These are phyloP conservation scores for Zaprionus capensis DNA, from an alignment of 1,140 invertebrate genomes.

Conservation along the genomic window DNA sequence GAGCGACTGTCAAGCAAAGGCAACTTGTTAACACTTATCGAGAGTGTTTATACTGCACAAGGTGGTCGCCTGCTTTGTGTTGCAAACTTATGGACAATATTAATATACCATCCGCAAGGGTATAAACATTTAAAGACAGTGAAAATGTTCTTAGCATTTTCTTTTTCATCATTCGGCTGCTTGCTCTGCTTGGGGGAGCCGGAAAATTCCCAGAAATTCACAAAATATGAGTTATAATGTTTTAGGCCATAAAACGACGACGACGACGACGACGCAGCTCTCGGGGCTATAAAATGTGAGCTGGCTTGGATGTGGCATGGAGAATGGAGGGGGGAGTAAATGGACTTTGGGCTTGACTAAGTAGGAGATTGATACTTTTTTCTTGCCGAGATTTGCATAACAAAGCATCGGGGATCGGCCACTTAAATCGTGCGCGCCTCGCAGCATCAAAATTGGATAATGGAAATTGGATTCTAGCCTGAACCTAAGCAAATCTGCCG, in stretches of 20 bases:
- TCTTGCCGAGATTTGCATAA: constrained; percentile 66
- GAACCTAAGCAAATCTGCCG: constrained; percentile 32
- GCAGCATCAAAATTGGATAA: constrained; percentile 77
- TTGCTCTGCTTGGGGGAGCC: constrained; percentile 12
- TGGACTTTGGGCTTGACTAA: constrained; percentile 45
- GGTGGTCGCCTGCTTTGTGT: too few relatives aligned
- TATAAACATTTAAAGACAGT: constrained; percentile 28
- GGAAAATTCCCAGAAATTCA: constrained; percentile 35
- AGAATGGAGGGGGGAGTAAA: constrained; percentile 12
- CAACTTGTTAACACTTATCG: too few relatives aligned
- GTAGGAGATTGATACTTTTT: constrained; percentile 63
- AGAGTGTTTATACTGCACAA: too few relatives aligned
- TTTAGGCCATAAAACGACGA: constrained; percentile 33
- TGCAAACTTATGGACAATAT: background rate
- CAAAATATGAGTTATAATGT: constrained; percentile 42
- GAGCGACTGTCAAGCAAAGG: too few relatives aligned
- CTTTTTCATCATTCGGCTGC: constrained; percentile 16
- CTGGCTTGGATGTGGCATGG: background rate
- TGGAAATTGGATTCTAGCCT: constrained; percentile 74
- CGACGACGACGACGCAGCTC: constrained; percentile 16
- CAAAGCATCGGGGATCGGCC: constrained; percentile 49
- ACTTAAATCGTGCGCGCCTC: constrained; percentile 61
- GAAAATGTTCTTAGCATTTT: background rate
- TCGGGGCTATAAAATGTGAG: constrained; percentile 34
- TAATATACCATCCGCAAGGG: background rate